These are phyloP conservation scores for Amazona guildingii DNA, from an alignment of 2,113 vertebrate species.

Conservation along the genomic window DNA sequence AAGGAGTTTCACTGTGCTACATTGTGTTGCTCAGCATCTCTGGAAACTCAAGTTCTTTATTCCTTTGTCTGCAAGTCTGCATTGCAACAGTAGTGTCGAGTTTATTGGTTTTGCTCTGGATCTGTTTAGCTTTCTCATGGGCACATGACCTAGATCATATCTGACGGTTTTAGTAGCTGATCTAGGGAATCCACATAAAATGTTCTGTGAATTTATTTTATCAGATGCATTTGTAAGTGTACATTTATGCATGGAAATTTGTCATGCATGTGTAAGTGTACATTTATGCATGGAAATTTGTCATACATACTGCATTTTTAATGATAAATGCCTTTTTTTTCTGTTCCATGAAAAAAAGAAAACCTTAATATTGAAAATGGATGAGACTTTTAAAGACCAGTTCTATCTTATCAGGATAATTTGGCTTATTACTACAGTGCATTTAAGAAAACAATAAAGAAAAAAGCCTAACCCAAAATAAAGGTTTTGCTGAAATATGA, in stretches of 20 bases:
- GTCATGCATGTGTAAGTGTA: neutral
- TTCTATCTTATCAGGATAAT: neutral
- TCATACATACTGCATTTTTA: neutral
- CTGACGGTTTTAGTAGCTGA: neutral
- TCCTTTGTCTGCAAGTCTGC: neutral
- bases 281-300: neutral
- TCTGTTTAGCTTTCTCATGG: neutral
- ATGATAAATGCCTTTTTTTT: neutral
- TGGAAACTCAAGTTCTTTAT: neutral
- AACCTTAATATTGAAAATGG: neutral
- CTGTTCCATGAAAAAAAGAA: no score
- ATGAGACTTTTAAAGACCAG: neutral
- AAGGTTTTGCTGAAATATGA: neutral
- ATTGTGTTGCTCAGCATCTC: neutral
- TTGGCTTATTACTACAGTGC: neutral
- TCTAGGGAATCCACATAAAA: neutral
- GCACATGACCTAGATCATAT: fast-evolving
- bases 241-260: neutral
- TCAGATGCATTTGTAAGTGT: neutral
- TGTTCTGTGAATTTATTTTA: neutral
- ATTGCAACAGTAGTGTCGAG: neutral
- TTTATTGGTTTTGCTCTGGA: neutral
- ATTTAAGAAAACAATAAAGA: neutral
- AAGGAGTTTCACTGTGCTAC: neutral
- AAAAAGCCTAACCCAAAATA: neutral